Evolutionary conservation across 1,140 invertebrate genomes (phyloP), one percentile per base, ranked within the genome.

Genomic region (Heliconius congener): DNA sequence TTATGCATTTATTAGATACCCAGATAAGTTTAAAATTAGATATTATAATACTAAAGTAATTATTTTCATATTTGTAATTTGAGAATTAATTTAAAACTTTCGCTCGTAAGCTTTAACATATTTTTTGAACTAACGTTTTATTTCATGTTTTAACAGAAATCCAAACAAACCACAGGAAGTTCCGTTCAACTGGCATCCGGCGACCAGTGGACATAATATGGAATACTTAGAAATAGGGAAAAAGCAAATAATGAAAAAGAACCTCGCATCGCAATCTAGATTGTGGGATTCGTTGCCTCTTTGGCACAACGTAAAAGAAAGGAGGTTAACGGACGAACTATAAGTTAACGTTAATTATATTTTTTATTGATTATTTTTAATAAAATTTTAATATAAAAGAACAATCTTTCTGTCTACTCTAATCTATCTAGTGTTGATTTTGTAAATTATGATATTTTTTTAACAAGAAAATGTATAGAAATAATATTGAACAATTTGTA

Each of bases 221-320:
- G 89, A 92, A 71, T 92, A 91, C 70, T 72, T 93, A 42, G 88
- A 91, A 42, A 90, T 93, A 19, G 83, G 73, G 2, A 66, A 30
- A 1, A 23, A 81, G 19, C 83, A 82, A 3, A 77, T 6, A 4
- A 92, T 93, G 91, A 87, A 87, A 76, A 57, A 81, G 3, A 50
- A 89, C 42, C 75, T 92, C 2, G 90, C 86, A 0, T 71, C 83
- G 0, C 77, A 84, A 0, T 88, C 91, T 0, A 82, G 87, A 16
- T 79, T 89, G 27, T 93, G 91, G 91, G 85, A 82, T 0, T 76
- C 73, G 0, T 42, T 93, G 70, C 90, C 91, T 0, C 77, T 93
- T 1, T 93, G 91, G 91, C 87, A 91, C 52, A 89, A 87, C n/a
- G 46, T 87, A 2, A 76, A 80, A 5, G 83, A 23, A 30, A 71